Evolutionary conservation across 2,888 invertebrate genomes (phyloP).

Genomic region (Xylota segnis): DNA sequence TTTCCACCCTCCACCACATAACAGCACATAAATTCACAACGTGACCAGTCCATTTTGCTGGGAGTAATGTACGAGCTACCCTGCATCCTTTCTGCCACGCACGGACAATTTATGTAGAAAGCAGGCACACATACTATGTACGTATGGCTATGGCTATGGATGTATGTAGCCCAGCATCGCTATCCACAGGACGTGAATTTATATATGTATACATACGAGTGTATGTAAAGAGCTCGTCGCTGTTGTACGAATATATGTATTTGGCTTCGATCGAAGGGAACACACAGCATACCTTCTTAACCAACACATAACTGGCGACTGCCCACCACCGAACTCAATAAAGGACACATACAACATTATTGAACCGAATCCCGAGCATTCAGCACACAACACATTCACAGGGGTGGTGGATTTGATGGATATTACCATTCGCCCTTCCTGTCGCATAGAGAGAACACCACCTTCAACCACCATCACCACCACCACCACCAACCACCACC

Average conservation of each 20-base stretch:
- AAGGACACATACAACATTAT: constrained; percentile 77
- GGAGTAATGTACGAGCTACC: constrained; percentile 40
- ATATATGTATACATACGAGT: constrained; percentile 41
- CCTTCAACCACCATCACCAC: constrained; percentile 52
- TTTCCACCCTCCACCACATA: constrained; percentile 67
- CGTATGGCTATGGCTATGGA: too few species aligned
- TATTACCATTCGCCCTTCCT: constrained; percentile 77
- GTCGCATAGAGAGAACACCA: constrained; percentile 56
- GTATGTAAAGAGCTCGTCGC: constrained; percentile 18
- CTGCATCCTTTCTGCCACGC: constrained; percentile 72
- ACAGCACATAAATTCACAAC: constrained; percentile 69
- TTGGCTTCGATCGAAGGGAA: constrained; percentile 44
- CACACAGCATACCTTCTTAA: constrained; percentile 60
- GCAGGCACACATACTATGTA: background rate
- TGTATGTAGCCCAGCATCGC: constrained; percentile 44
- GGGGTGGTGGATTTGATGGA: constrained; percentile 76
- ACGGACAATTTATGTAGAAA: constrained; percentile 68
- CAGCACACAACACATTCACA: constrained; percentile 72
- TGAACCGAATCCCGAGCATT: constrained; percentile 73
- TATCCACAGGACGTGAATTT: constrained; percentile 52
- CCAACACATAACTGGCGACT: constrained; percentile 76
- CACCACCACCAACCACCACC: constrained; percentile 58
- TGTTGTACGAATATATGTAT: constrained; percentile 15
- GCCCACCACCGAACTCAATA: constrained; percentile 77
- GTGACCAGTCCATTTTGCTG: constrained; percentile 75